Evolutionary conservation across 2,113 vertebrate genomes (phyloP).

Genomic region (Pipra filicauda): DNA sequence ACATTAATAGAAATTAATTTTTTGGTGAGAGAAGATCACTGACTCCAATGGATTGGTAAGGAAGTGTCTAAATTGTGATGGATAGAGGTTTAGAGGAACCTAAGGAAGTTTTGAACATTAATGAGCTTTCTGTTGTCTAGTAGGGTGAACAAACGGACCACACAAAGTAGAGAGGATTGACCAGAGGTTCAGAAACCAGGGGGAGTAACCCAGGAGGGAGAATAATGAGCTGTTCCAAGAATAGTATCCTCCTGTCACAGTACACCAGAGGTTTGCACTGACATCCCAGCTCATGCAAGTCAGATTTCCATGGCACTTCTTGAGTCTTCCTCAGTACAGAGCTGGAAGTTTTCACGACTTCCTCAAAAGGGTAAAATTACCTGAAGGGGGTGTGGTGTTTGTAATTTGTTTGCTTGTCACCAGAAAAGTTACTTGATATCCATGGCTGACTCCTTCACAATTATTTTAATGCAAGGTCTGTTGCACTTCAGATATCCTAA

Average conservation of each 20-base stretch:
- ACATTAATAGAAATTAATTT: background rate
- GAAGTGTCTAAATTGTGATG: background rate
- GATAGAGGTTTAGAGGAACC: background rate
- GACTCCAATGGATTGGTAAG: background rate
- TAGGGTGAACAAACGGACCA: background rate
- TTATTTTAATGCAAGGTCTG: background rate
- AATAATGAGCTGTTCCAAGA: background rate
- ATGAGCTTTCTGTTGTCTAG: background rate
- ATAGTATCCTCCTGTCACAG: background rate
- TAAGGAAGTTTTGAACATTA: background rate
- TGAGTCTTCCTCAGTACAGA: background rate
- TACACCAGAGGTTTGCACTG: background rate
- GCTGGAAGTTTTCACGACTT: background rate
- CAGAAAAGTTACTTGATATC: background rate
- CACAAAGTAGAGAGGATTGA: background rate
- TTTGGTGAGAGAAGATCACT: background rate
- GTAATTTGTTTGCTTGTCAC: background rate
- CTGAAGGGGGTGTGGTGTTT: background rate
- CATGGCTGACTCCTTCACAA: background rate
- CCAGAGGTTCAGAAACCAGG: background rate
- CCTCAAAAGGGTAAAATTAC: background rate
- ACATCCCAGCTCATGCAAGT: background rate
- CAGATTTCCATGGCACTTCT: background rate
- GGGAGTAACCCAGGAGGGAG: background rate
- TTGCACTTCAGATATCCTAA: background rate